Conservation (phyloP, 2,113 vertebrate genomes). For the Urocynchramus pylzowi region DNA sequence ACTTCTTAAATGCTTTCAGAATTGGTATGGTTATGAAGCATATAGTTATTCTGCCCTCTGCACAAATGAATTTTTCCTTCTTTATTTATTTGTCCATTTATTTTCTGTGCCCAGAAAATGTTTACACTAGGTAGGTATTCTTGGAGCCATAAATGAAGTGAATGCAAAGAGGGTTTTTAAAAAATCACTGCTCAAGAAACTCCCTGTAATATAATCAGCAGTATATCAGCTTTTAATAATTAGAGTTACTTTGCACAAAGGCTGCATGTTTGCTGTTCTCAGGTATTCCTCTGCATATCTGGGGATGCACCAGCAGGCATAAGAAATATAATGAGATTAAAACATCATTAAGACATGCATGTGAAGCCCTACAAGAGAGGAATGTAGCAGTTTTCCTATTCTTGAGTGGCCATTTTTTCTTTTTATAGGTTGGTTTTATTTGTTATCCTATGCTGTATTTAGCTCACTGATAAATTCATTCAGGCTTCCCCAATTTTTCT, state of each 20-base stretch:
- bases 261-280: background rate
- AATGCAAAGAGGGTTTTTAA: background rate
- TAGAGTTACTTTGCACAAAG: background rate
- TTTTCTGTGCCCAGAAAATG: background rate
- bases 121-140: background rate
- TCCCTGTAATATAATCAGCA: background rate
- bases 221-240: background rate
- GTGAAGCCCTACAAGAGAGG: background rate
- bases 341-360: background rate
- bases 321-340: background rate
- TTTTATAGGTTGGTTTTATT: background rate
- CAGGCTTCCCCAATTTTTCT: background rate
- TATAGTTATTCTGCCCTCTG: background rate
- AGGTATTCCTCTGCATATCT: background rate
- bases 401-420: background rate
- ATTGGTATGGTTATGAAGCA: background rate
- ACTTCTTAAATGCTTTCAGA: background rate
- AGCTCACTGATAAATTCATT: background rate
- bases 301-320: background rate
- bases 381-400: background rate
- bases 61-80: background rate
- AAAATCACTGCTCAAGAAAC: background rate
- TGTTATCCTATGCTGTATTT: background rate
- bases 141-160: background rate
- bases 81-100: background rate